Base-by-base conservation (phyloP, 2,888 invertebrate genomes). In the Dicranocentrus wangi region DNA sequence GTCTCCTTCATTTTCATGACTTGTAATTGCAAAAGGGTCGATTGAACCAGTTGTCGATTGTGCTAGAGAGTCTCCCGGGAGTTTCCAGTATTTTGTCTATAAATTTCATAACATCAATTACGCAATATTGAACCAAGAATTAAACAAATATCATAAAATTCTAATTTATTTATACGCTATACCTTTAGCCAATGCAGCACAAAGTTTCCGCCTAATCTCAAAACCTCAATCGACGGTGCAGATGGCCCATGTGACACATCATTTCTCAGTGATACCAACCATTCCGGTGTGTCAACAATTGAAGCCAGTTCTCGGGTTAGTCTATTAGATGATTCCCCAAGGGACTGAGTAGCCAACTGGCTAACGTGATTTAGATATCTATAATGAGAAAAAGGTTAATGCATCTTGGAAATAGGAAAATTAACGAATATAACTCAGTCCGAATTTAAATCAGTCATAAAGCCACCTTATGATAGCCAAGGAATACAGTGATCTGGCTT, bases 251-350 rank as follows among this genome's bases (percentile, higher is more conserved):
- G 95, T 28, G 95, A 93, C 47, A 93, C 92, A 83, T 94, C 93
- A 88, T 96, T 95, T 70, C 95, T 90, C 69, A 95, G 88, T 84
- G 93, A 92, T 5, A 95, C 92, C 76, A 96, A 91, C 94, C 95
- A 95, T 81, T 92, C 92, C 0, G 95, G 95, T 51, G 95, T 91
- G 53, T 92, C 92, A 78, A 93, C 89, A 88, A 92, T 90, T 83
- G 90, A 90, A 0, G 93, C 93, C 39, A 92, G 92, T 87, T 90
- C 89, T 81, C 92, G 90, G 21, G 85, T 71, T 2, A 82, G 72
- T 19, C 76, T 42, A 15, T 77, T 71, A 0, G 75, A 72, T 2
- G 69, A 23, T 47, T 73, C 70, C 8, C 82, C 82, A 5, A 82
- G 43, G 5, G 84, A 63, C 7, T 72, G 39, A 7, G 82, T 76